Conservation (phyloP, 2,888 invertebrate species). For the Ellobium chinense region DNA sequence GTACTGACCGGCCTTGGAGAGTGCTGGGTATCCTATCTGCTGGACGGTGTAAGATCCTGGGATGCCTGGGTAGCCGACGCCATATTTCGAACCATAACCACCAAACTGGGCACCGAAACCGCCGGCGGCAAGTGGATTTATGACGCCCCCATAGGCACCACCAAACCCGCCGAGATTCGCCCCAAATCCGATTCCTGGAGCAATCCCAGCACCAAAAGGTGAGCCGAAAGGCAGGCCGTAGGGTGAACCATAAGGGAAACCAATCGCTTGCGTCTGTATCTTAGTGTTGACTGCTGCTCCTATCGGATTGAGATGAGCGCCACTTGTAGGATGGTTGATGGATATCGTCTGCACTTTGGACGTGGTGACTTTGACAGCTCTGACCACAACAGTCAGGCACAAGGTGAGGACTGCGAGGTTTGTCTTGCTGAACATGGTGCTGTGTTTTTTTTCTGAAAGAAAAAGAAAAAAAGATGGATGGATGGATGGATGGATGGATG, state of each 20-base stretch:
- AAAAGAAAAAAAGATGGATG: too few species aligned
- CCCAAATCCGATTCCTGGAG: not conserved
- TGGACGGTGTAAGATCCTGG: not conserved
- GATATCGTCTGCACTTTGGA: not conserved
- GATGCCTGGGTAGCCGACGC: not conserved
- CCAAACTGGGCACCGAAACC: not conserved
- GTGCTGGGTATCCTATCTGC: not conserved
- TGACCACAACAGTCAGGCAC: not conserved
- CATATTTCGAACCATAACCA: not conserved
- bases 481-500: not conserved
- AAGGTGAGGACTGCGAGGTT: not conserved
- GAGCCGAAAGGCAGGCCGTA: not conserved
- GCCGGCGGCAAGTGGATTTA: not conserved
- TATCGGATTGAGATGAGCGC: not conserved
- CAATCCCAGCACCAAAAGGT: not conserved
- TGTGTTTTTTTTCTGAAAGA: too few species aligned
- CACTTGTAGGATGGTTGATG: conserved; percentile 1
- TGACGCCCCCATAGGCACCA: not conserved
- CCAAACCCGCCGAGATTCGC: not conserved
- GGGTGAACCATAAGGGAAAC: not conserved
- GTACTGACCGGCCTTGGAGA: not conserved
- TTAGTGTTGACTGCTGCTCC: conserved; percentile 5
- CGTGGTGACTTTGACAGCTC: too few species aligned
- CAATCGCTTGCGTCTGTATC: not conserved
- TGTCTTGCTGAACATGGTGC: not conserved